phyloP scores from a whole-genome alignment of 2,888 invertebrate genomes.

The Andrena flavipes region DNA sequence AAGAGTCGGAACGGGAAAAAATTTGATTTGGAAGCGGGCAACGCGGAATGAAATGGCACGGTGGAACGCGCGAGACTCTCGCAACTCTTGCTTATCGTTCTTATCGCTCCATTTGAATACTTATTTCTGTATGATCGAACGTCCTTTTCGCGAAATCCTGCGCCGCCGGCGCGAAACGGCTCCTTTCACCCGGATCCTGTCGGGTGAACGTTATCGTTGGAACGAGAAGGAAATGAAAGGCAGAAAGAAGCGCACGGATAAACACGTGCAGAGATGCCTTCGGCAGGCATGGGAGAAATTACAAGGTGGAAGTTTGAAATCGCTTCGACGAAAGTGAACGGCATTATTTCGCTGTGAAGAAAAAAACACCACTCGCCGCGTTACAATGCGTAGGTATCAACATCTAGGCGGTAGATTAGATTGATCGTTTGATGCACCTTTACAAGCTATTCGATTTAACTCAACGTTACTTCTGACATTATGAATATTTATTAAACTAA shows the following conservation, averaged over 20 bases:
- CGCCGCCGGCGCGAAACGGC: slow-evolving; percentile 53
- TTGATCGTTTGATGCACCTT: slow-evolving; percentile 12
- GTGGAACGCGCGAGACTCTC: not conserved
- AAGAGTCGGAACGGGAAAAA: not conserved
- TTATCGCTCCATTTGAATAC: slow-evolving; percentile 34
- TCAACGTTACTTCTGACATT: not conserved
- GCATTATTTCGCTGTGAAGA: slow-evolving; percentile 20
- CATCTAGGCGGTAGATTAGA: not conserved
- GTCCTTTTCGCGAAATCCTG: slow-evolving; percentile 48
- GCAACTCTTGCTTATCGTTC: not conserved
- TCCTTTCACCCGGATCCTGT: slow-evolving; percentile 73
- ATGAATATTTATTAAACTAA: not conserved
- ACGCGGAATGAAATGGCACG: not conserved
- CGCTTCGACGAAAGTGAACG: slow-evolving; percentile 45
- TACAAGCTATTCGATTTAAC: not conserved
- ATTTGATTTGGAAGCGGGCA: not conserved
- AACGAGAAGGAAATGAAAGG: slow-evolving; percentile 68
- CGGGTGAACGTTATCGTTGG: slow-evolving; percentile 62
- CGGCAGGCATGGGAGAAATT: slow-evolving; percentile 26
- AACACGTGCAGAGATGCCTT: slow-evolving; percentile 37
- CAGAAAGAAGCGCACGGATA: slow-evolving; percentile 52
- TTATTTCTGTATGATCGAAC: slow-evolving; percentile 36
- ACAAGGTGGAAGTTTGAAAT: slow-evolving; percentile 24
- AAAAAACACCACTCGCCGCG: not conserved
- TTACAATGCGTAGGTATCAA: not conserved